These are phyloP conservation scores for Oreochromis grahami DNA, from an alignment of 2,797 vertebrate genomes.

Conservation along the genomic window DNA sequence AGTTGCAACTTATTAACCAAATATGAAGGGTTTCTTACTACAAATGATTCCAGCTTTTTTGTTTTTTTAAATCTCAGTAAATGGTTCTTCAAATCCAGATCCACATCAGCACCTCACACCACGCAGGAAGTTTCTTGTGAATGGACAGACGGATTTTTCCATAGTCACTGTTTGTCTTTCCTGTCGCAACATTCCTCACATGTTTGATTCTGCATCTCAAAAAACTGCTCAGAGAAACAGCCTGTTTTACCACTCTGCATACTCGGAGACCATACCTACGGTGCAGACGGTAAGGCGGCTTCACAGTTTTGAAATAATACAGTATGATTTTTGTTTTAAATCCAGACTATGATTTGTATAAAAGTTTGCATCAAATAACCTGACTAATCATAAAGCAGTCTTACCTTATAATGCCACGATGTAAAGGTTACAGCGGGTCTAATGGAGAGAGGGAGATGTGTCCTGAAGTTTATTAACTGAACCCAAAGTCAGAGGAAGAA, in stretches of 20 bases:
- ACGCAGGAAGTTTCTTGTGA: neutral
- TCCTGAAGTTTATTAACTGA: neutral
- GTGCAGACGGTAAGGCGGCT: rapidly evolving
- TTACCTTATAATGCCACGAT: conserved; percentile 35
- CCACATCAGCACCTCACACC: neutral
- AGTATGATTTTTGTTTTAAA: rapidly evolving
- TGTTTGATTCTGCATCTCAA: neutral
- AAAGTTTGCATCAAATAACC: neutral
- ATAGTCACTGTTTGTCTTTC: conserved; percentile 18
- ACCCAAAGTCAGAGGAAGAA: neutral
- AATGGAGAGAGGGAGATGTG: conserved; percentile 17
- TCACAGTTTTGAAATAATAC: neutral
- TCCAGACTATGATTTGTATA: neutral
- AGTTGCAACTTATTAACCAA: neutral
- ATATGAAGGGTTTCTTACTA: neutral
- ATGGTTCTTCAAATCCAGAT: neutral
- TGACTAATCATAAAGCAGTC: neutral
- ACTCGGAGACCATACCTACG: neutral
- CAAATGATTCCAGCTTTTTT: neutral
- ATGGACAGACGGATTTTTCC: neutral
- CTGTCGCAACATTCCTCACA: conserved; percentile 22
- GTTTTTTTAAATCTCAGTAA: neutral
- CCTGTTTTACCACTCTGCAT: neutral
- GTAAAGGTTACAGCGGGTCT: conserved; percentile 47
- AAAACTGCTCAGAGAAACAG: neutral